These are phyloP conservation scores for Dione vanillae DNA, from an alignment of 2,888 invertebrate species.

Conservation along the genomic window DNA sequence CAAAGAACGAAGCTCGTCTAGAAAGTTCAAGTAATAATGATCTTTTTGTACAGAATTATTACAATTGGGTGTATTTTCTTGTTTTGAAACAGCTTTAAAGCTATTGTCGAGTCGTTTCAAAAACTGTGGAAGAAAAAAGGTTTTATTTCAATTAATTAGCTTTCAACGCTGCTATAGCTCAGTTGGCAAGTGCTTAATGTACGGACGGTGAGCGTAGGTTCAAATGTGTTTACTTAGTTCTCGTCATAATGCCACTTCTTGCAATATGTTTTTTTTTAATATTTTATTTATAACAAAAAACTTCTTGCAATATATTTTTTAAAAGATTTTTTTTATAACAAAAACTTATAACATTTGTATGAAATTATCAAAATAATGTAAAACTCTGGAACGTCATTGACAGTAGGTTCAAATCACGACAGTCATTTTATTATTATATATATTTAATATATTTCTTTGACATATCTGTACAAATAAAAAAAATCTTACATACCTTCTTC, in stretches of 20 bases:
- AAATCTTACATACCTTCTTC: constrained; percentile 87
- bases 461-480: too few species aligned
- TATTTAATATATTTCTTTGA: too few species aligned
- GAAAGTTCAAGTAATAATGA: constrained; percentile 72
- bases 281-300: too few species aligned
- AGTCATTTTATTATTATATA: too few species aligned
- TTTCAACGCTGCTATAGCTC: neutral
- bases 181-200: neutral
- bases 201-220: neutral
- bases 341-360: too few species aligned
- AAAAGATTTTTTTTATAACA: too few species aligned
- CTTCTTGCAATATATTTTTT: too few species aligned
- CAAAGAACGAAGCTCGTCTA: constrained; percentile 73
- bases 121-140: constrained; percentile 54
- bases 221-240: neutral
- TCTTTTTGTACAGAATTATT: constrained; percentile 14
- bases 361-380: too few species aligned
- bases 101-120: constrained; percentile 69
- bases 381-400: too few species aligned
- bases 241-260: neutral
- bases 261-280: too few species aligned
- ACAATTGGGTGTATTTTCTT: constrained; percentile 37
- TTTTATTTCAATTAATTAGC: too few species aligned
- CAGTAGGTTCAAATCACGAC: too few species aligned
- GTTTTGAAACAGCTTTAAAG: constrained; percentile 59